These are phyloP conservation scores for Montifringilla adamsi DNA, from an alignment of 2,113 vertebrate genomes.

Conservation along the genomic window DNA sequence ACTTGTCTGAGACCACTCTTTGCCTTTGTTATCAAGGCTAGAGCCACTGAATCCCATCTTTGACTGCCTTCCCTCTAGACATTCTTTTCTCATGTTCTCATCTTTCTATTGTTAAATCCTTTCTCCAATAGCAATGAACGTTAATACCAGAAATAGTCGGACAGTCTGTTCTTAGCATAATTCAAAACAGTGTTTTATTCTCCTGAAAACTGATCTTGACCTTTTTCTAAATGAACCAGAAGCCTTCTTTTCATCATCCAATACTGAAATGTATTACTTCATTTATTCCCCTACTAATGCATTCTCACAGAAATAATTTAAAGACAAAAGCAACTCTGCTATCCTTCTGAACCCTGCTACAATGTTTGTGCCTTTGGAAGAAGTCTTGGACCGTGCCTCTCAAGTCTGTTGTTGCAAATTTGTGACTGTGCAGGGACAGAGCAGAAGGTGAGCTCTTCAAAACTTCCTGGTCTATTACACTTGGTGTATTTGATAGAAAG, in stretches of 20 bases:
- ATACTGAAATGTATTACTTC: slow-evolving; percentile 2
- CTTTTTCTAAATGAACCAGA: slow-evolving; percentile 38
- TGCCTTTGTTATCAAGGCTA: slow-evolving; percentile 50
- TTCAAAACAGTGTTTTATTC: slow-evolving; percentile 58
- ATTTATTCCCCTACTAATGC: neutral
- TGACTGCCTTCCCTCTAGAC: slow-evolving; percentile 55
- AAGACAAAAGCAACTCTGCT: neutral
- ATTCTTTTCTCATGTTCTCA: slow-evolving; percentile 61
- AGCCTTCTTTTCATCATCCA: slow-evolving; percentile 28
- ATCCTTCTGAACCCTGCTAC: neutral
- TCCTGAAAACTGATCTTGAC: slow-evolving; percentile 49
- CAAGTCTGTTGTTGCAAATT: neutral
- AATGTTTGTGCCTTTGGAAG: neutral
- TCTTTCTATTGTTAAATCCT: slow-evolving; percentile 61
- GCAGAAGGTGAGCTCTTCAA: neutral
- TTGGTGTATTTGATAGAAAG: neutral
- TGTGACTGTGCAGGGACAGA: neutral
- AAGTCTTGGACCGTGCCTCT: neutral
- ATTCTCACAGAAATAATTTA: neutral
- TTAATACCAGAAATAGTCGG: slow-evolving; percentile 60
- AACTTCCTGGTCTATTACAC: neutral
- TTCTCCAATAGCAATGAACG: slow-evolving; percentile 13
- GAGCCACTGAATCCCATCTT: slow-evolving; percentile 49
- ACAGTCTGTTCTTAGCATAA: slow-evolving; percentile 64
- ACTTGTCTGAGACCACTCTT: neutral